These are phyloP conservation scores for Drosophila navojoa DNA, from an alignment of 1,140 invertebrate species.

Conservation along the genomic window DNA sequence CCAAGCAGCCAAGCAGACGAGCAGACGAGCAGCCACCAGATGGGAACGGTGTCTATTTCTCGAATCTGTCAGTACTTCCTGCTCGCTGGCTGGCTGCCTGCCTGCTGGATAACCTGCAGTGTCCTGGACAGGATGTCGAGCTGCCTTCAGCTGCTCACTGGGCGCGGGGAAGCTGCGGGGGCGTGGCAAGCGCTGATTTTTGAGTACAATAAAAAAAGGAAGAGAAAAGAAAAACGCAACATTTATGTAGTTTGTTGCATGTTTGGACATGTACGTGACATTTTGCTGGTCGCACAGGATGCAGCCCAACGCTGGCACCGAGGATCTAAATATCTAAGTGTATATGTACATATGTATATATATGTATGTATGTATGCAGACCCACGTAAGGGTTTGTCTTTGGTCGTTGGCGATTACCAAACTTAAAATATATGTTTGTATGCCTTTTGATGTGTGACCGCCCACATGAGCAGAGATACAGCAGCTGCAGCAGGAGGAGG, in stretches of 20 bases:
- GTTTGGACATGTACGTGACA: constrained; percentile 77
- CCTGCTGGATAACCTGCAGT: constrained; percentile 56
- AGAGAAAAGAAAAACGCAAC: constrained; percentile 49
- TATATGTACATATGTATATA: background rate
- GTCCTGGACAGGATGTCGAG: constrained; percentile 20
- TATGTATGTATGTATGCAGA: background rate
- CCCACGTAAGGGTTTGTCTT: background rate
- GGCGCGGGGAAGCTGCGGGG: no score
- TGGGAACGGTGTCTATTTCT: constrained; percentile 28
- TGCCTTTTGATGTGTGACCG: no score
- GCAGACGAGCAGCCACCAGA: no score
- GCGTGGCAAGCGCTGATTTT: constrained; percentile 36
- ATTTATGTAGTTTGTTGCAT: constrained; percentile 74
- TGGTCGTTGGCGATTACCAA: constrained; percentile 1
- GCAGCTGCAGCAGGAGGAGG: no score
- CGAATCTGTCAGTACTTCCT: constrained; percentile 66
- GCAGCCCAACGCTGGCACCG: constrained; percentile 17
- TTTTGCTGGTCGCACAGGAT: constrained; percentile 57
- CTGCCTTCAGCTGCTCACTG: background rate
- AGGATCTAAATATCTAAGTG: constrained; percentile 1
- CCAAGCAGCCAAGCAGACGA: background rate
- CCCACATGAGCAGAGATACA: no score
- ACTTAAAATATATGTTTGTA: no score
- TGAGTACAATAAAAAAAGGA: background rate
- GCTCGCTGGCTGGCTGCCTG: constrained; percentile 22